Base-by-base conservation (phyloP, 2,113 vertebrate genomes). In the Gorsachius goisagi region DNA sequence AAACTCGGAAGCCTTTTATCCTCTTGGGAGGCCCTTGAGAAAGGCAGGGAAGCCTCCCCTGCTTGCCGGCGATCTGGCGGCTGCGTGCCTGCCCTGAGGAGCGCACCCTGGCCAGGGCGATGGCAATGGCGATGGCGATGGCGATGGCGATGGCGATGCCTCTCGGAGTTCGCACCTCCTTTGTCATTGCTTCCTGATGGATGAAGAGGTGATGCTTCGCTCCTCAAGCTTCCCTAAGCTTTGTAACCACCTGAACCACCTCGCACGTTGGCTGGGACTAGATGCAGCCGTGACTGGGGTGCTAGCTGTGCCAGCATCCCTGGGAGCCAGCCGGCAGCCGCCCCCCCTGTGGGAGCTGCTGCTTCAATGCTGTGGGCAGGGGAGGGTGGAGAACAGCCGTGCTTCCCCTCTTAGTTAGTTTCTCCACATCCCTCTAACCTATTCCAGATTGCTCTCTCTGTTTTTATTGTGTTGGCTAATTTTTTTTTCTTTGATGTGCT, bases 401-500 rank as follows among this genome's bases (percentile, higher is more conserved):
- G 19, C 23, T 78, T 82, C 45, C 50, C 53, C 71, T 76, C 16
- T 32, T 35, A 3, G 8, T 37, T 78, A 62, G 21, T 75, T 79
- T 53, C 32, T 89, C 66, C 66, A 50, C 50, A 4, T 82, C 75
- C 35, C 35, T 76, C 62, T 82, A 69, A 58, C 24, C 56, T 72
- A 11, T 78, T 73, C 44, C 80, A 79, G 20, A 41, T 17, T 58
- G 35, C 63, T 9, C 21, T 33, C 37, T 87, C 76, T 89, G 44
- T 26, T 94, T 92, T 92, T 76, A 56, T 87, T 89, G 27, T 85
- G 62, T 89, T 86, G 62, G 12, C 3, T 1, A 21, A n/a, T n/a
- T 68, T 50, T 73, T 91, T 95, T 96, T 92, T 35, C 24, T 89
- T 77, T 92, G 12, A 15, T 85, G 69, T 85, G 22, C 37, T 68